Percentiles rank a stretch among this genome's conserved stretches.
These are phyloP conservation scores for Limenitis camilla DNA, from an alignment of 2,888 invertebrate species.

Conservation along the genomic window DNA sequence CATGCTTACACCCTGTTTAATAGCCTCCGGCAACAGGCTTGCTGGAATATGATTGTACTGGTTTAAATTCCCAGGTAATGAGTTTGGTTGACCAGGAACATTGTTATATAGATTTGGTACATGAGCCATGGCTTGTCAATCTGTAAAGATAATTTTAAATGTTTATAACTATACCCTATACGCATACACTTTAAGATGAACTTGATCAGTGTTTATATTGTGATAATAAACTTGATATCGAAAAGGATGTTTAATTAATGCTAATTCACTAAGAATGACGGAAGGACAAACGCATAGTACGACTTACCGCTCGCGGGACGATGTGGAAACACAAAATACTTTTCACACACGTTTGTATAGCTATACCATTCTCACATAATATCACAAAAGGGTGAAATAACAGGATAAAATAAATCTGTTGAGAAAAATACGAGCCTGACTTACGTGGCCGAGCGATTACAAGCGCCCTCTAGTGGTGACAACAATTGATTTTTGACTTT, in stretches of 20 bases:
- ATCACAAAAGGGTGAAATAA: constrained; percentile 49
- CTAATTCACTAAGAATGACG: constrained; percentile 63
- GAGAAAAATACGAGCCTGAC: constrained; percentile 70
- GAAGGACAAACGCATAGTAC: constrained; percentile 42
- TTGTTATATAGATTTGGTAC: constrained; percentile 59
- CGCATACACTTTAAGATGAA: constrained; percentile 11
- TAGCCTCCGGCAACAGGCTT: constrained; percentile 49
- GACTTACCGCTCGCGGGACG: constrained; percentile 51
- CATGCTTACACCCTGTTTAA: constrained; percentile 60
- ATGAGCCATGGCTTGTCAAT: constrained; percentile 66
- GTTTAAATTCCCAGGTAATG: constrained; percentile 42
- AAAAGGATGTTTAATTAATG: constrained; percentile 54
- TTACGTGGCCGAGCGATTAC: constrained; percentile 71
- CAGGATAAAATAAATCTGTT: constrained; percentile 54
- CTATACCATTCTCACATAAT: constrained; percentile 64
- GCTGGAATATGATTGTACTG: constrained; percentile 48
- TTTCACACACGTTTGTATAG: constrained; percentile 43
- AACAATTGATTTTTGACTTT: constrained; percentile 58
- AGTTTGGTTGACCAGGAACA: constrained; percentile 44
- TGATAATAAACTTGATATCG: constrained; percentile 45
- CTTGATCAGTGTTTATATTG: constrained; percentile 40
- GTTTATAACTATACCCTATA: background rate
- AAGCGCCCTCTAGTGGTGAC: constrained; percentile 59
- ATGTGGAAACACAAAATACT: constrained; percentile 46
- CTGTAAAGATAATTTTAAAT: constrained; percentile 45